phyloP scores from a whole-genome alignment of 1,140 invertebrate species.

The Papilio polyxenes region DNA sequence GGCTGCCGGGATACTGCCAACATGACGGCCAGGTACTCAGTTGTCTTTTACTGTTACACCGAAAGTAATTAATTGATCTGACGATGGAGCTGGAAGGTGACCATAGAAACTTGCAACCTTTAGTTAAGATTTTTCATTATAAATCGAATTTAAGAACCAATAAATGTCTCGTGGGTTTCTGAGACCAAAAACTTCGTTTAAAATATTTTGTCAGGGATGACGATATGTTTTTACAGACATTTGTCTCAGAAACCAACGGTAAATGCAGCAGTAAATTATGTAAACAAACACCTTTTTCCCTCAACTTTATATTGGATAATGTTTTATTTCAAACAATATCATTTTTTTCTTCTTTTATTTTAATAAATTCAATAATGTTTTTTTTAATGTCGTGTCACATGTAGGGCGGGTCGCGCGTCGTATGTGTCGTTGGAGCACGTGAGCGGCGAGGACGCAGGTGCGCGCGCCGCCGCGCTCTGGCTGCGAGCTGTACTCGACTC shows the following conservation, averaged over 20 bases:
- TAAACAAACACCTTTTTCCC: too few species aligned
- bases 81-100: too few species aligned
- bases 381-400: constrained; percentile 44
- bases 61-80: neutral
- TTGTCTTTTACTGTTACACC: neutral
- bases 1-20: constrained; percentile 59
- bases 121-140: neutral
- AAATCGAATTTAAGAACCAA: too few species aligned
- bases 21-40: constrained; percentile 61
- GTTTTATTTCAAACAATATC: too few species aligned
- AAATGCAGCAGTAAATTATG: too few species aligned
- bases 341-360: neutral
- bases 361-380: neutral
- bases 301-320: too few species aligned
- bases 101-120: neutral
- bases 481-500: constrained; percentile 65
- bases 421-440: constrained; percentile 82
- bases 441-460: constrained; percentile 84
- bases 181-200: too few species aligned
- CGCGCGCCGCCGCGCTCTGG: constrained; percentile 84
- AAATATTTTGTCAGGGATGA: too few species aligned
- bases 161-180: neutral
- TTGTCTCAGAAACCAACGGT: too few species aligned
- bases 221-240: too few species aligned
- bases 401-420: constrained; percentile 83